Percentiles rank a stretch among this genome's conserved stretches.
These are phyloP conservation scores for Nowickia ferox DNA, from an alignment of 2,888 invertebrate species.

Conservation along the genomic window DNA sequence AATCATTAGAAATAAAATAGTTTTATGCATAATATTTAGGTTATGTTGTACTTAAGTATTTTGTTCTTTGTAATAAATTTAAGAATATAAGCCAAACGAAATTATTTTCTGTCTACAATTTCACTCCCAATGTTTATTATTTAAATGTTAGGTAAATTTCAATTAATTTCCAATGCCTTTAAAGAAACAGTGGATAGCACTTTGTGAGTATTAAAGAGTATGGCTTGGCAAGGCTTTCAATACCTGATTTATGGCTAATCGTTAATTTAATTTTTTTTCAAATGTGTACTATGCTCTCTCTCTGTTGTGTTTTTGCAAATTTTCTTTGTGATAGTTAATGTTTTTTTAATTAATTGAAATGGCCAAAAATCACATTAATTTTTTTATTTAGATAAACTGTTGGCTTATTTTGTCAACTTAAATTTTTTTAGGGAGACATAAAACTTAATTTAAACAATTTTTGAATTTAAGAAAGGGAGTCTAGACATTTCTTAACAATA, in stretches of 20 bases:
- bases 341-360: constrained; percentile 41
- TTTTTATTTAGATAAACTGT: constrained; percentile 23
- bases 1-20: constrained; percentile 46
- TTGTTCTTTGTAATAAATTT: constrained; percentile 9
- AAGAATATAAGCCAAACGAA: constrained; percentile 3
- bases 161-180: constrained; percentile 10
- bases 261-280: constrained; percentile 50
- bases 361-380: constrained; percentile 25
- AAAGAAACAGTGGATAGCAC: background rate
- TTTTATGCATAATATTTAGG: constrained; percentile 32
- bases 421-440: background rate
- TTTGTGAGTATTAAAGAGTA: background rate
- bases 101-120: background rate
- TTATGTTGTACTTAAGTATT: background rate
- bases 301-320: background rate
- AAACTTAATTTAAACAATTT: background rate
- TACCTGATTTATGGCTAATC: constrained; percentile 28
- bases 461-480: background rate
- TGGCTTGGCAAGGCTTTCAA: constrained; percentile 28
- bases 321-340: constrained; percentile 6
- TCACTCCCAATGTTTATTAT: background rate
- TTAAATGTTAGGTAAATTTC: constrained; percentile 46
- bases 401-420: constrained; percentile 11
- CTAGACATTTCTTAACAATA: background rate
- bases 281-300: background rate